A percentile compares a stretch with the other conserved stretches of the same genome.
Evolutionary conservation across 2,113 vertebrate genomes (phyloP).

Genomic region (Tupaia tana): DNA sequence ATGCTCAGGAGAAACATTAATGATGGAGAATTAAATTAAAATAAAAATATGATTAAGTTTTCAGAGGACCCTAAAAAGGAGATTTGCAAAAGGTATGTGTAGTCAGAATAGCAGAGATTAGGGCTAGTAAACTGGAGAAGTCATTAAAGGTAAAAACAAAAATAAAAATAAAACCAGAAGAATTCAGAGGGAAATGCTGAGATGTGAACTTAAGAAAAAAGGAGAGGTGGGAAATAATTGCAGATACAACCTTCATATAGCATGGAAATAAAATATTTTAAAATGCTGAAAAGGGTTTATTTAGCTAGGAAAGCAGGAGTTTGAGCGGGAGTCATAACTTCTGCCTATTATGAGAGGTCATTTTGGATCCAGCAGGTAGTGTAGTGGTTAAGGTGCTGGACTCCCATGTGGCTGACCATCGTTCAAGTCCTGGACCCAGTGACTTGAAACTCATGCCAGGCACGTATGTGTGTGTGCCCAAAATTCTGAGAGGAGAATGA

Average conservation of each 20-base stretch:
- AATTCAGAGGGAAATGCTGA: neutral
- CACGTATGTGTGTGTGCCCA: too few relatives aligned
- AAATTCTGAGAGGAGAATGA: too few relatives aligned
- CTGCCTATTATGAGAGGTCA: neutral
- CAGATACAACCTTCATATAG: neutral
- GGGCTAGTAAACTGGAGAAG: constrained; percentile 14
- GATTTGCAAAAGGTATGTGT: constrained; percentile 27
- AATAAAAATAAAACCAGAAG: neutral
- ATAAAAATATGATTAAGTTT: constrained; percentile 33
- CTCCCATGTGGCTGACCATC: too few relatives aligned
- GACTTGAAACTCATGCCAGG: too few relatives aligned
- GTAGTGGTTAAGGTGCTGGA: too few relatives aligned
- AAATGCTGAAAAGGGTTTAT: neutral
- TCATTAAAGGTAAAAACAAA: neutral
- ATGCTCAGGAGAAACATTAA: constrained; percentile 11
- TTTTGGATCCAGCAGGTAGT: neutral
- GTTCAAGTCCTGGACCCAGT: too few relatives aligned
- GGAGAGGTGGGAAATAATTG: neutral
- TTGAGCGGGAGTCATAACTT: neutral
- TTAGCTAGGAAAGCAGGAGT: neutral
- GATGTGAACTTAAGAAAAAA: neutral
- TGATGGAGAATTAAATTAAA: constrained; percentile 42
- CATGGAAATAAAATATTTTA: neutral
- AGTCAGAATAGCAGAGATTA: neutral
- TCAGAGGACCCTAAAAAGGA: neutral